Percentiles rank a stretch among this genome's conserved stretches.
These are phyloP conservation scores for Leptodactylus fallax DNA, from an alignment of 2,797 vertebrate genomes.

Conservation along the genomic window DNA sequence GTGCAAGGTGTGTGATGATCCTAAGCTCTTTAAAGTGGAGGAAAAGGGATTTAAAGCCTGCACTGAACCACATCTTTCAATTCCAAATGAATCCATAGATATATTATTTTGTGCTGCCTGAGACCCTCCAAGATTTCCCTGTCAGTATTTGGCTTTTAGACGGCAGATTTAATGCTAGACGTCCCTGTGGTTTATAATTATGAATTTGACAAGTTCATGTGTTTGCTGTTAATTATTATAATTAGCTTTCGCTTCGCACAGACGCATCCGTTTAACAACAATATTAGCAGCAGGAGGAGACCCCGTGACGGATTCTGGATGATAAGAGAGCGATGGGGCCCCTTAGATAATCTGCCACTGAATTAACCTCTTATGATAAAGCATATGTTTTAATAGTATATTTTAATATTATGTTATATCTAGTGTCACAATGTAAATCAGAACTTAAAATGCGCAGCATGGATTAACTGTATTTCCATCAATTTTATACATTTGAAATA, in stretches of 20 bases:
- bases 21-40: neutral
- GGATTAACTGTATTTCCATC: neutral
- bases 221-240: constrained; percentile 84
- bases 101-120: neutral
- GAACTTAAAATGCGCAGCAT: neutral
- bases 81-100: neutral
- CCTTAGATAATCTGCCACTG: constrained; percentile 50
- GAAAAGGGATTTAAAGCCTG: neutral
- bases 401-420: neutral
- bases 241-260: constrained; percentile 77
- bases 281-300: constrained; percentile 75
- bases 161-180: constrained; percentile 75
- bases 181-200: constrained; percentile 79
- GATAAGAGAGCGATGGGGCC: constrained; percentile 54
- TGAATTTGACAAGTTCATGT: constrained; percentile 82
- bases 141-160: constrained; percentile 66
- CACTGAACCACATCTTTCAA: neutral
- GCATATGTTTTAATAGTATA: neutral
- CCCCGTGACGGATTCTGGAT: constrained; percentile 62
- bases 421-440: neutral
- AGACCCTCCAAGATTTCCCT: constrained; percentile 49
- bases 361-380: constrained; percentile 47
- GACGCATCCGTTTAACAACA: constrained; percentile 77
- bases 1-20: neutral
- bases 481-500: neutral